Evolutionary conservation across 1,140 invertebrate species (phyloP), one percentile per base, ranked within the genome.

Genomic region (Drosophila asahinai): DNA sequence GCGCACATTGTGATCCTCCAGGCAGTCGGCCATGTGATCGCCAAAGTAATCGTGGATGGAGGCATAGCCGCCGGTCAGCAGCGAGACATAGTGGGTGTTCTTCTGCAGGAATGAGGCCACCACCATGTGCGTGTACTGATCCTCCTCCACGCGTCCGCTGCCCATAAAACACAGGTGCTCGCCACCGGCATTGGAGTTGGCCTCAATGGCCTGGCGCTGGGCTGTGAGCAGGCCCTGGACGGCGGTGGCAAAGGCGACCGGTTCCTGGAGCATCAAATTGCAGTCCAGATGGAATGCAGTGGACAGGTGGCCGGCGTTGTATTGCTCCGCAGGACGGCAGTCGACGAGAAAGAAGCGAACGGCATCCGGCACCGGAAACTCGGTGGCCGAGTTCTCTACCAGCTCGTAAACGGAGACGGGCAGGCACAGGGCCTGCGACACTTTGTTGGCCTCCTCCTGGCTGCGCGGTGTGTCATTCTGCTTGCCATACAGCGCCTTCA

Each of bases 221-320:
- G 98, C 97, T 86, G 96, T 96, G 19, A 99, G 94, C 54, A 99
- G 94, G 1, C 98, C 98, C 94, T 99, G 97, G 30, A 99, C 98
- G 48, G 99, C 98, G 57, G 97, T 99, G 54, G 96, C 95, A 93
- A 99, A 99, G 40, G 98, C 96, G 74, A 96, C 95, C 12, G 98
- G 98, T 91, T 99, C 98, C 94, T 99, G 98, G 25, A 99, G 94
- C 97, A 99, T 99, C 94, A 99, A 94, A 94, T 98, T 98, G 87
- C 98, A 98, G 94, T 99, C 99, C 30, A 99, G 94, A 94, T 99
- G 99, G 94, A 99, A 99, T 47, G 99, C 98, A 54, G 98, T 99
- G 3, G 97, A 97, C 76, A 99, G 95, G 94, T 99, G 98, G 1
- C 99, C 99, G 73, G 96, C 96, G 94, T 99, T 99, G 92, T 99